Base-by-base conservation (phyloP, 2,797 vertebrate species). In the Molossus alvarezi region DNA sequence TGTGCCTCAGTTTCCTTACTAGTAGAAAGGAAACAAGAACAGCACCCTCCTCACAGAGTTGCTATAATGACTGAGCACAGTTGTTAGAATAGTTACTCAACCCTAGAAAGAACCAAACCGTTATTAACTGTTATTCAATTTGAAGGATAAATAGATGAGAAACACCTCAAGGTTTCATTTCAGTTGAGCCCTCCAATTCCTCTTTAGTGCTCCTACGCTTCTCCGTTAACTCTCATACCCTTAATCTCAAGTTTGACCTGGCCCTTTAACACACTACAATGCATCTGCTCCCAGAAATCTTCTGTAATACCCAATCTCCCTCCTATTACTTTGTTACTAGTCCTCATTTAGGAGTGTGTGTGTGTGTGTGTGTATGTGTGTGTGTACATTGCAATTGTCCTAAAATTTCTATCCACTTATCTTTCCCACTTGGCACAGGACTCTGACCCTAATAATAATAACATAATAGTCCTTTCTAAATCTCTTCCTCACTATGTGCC, bases 401-500 rank as follows among this genome's bases (percentile, higher is more conserved):
- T 55, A 23, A 88, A 91, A n/a, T 87, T 48, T 92, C 27, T 71
- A 14, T 25, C 27, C 14, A 57, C 6, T 95, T 29, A 29, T 80
- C 11, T 90, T 51, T 89, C 2, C n/a, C 65, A 13, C 9, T 15
- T 17, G 53, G 12, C 57, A 3, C 11, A 91, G 6, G 51, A 75
- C 3, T 90, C 12, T 88, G 12, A 82, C 15, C 27, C 17, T 60
- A 75, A 25, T 4, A 82, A 37, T 29, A 88, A 37, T 29, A 88
- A n/a, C 20, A 58, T 51, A 80, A 69, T 13, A 83, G 86, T 69
- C 27, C n/a, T 75, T 83, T 94, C 90, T 58, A n/a, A 58, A 90
- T 18, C 23, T 37, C 18, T 14, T 67, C 13, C 41, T 95, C 58
- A 3, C 12, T 58, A 37, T 37, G 10, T 77, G 51, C 7, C 64